Evolutionary conservation across 2,113 vertebrate species (phyloP), one percentile per base, ranked within the genome.

Genomic region (Astur gentilis): DNA sequence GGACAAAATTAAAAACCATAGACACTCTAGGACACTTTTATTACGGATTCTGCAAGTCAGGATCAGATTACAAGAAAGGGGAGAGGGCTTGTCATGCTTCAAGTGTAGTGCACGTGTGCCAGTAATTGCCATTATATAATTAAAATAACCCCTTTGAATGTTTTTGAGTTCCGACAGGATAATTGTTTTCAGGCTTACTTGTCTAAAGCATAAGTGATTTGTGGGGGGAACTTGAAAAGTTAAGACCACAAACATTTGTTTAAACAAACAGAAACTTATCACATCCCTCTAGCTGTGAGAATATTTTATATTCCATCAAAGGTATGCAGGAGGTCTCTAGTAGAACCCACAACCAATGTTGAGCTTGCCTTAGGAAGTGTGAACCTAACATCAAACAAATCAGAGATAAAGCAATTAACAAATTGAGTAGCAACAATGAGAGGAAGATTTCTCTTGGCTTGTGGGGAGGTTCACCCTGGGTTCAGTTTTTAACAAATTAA

Each of bases 171-270:
- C 83, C 34, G 27, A 89, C 47, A 21, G 27, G n/a, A 26, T 96
- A 92, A 97, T 78, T 87, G 90, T 93, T 97, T 96, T 97, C 97
- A 96, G 96, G 65, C 81, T 91, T 84, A 73, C 44, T 78, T 64
- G 31, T 90, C 95, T 90, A 95, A 96, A 95, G 72, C 12, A 0
- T 20, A 70, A 95, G 83, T 89, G 88, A 91, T 92, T 92, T 95
- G 92, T 21, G 40, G 55, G 89, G 60, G 50, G 80, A 87, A 90
- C 83, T 94, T 93, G 57, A 89, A 94, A 96, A 92, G 95, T 85
- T 86, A 95, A 93, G 94, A 93, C 92, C 95, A 90, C 91, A 96
- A 96, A 93, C 70, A 87, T 92, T 83, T 87, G 76, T 91, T 96
- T 95, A 93, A 96, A 89, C 84, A 87, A 92, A 96, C 76, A 90